Base-by-base conservation (phyloP, 2,797 vertebrate genomes). In the Miichthys miiuy region DNA sequence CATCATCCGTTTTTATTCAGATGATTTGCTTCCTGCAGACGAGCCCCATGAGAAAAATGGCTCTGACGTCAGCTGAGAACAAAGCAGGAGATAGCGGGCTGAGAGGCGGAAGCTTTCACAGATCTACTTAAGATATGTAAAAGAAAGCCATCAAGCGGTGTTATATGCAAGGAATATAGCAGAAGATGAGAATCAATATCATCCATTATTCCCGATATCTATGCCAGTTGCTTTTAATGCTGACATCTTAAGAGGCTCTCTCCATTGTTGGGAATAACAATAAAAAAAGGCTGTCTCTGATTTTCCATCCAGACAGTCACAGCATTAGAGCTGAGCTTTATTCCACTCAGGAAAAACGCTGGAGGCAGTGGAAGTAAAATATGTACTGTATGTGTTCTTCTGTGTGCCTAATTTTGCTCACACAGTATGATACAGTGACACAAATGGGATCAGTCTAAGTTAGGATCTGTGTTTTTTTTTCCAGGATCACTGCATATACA, bases 91-190 rank as follows among this genome's bases (percentile, higher is more conserved):
- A 81, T 79, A 74, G 44, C 18, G 0, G 3, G 6, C 25, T 34
- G 55, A 67, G 64, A 64, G 64, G 56, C 16, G 9, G 78, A 61
- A 52, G 78, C 81, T 58, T 84, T 76, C 70, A 69, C 52, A 81
- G 77, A 89, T 92, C 78, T 71, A 87, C 69, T 82, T 85, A 75
- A 81, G 88, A 87, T 82, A 82, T 76, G 72, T 70, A 81, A 79
- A 88, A 84, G n/a, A 84, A 85, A 68, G 55, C 61, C 77, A 81
- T 84, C 60, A 77, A 72, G 81, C n/a, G 0, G 50, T 54, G 60
- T 76, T 66, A 68, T 52, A 69, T 73, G 63, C 68, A 72, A 80
- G 27, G 62, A 80, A 78, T 77, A 61, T 56, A 81, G 72, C 30
- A 52, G 47, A 41, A 76, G 55, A 87, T 87, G 61, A 72, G 55